These are phyloP conservation scores for Amphiprion percula DNA, from an alignment of 2,113 vertebrate genomes.

Conservation along the genomic window DNA sequence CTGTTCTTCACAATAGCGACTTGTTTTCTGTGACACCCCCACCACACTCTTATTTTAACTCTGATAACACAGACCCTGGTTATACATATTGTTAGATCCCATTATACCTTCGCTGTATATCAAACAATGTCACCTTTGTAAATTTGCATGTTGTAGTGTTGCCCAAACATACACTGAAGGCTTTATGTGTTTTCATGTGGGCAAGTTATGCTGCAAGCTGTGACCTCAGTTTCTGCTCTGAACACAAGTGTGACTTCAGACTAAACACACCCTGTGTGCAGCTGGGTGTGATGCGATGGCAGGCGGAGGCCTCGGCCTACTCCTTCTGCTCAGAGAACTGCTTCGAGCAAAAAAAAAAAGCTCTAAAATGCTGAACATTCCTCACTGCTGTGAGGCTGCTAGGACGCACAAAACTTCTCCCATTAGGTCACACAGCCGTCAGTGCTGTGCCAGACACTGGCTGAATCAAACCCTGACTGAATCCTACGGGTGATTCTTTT, in stretches of 20 bases:
- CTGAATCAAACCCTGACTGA: slow-evolving; percentile 17
- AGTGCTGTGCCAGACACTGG: slow-evolving; percentile 28
- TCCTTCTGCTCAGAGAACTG: slow-evolving; percentile 28
- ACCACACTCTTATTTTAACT: slow-evolving; percentile 4
- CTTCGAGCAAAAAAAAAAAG: background rate
- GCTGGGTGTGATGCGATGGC: slow-evolving; percentile 46
- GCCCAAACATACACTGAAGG: background rate
- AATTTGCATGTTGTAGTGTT: background rate
- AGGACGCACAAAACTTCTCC: slow-evolving; percentile 28
- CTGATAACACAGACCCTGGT: background rate
- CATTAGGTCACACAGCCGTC: slow-evolving; percentile 48
- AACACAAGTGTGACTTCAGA: slow-evolving; percentile 60
- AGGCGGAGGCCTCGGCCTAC: slow-evolving; percentile 8
- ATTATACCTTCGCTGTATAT: background rate
- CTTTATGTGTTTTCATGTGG: background rate
- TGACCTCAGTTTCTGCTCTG: slow-evolving; percentile 55
- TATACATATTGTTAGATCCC: background rate
- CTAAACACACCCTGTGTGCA: slow-evolving; percentile 63
- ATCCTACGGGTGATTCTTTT: background rate
- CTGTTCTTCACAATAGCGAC: slow-evolving; percentile 68
- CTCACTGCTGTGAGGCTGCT: slow-evolving; percentile 30
- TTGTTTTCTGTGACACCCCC: slow-evolving; percentile 58
- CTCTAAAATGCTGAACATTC: slow-evolving; percentile 33
- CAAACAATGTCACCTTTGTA: background rate
- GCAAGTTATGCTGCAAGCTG: background rate